These are phyloP conservation scores for Hippoglossus stenolepis DNA, from an alignment of 2,113 vertebrate species.

Conservation along the genomic window DNA sequence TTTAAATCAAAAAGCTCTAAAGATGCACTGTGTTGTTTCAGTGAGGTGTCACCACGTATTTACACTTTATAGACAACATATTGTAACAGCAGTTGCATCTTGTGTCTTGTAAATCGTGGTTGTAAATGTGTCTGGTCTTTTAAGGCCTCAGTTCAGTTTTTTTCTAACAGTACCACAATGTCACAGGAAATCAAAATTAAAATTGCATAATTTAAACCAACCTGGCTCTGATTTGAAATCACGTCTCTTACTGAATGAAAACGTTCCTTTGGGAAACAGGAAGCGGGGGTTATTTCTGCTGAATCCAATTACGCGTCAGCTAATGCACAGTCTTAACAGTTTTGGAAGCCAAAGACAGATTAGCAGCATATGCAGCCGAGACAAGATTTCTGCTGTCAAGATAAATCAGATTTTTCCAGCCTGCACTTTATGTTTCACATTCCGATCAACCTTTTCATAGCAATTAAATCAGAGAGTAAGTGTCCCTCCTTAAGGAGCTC, in stretches of 20 bases:
- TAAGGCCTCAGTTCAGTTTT: too few species aligned
- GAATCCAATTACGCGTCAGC: conserved; percentile 79
- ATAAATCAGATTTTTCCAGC: conserved; percentile 42
- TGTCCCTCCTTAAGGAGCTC: conserved; percentile 32
- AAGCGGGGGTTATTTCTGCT: conserved; percentile 73
- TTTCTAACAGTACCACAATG: too few species aligned
- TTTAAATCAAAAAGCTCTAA: too few species aligned
- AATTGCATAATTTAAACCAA: neutral
- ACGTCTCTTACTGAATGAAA: conserved; percentile 25
- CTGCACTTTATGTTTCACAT: conserved; percentile 29
- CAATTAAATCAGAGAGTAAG: conserved; percentile 14
- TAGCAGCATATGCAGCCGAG: conserved; percentile 68
- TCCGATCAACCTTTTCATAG: conserved; percentile 34
- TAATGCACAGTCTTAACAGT: conserved; percentile 66
- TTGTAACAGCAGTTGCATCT: too few species aligned
- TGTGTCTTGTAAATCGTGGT: too few species aligned
- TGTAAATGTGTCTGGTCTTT: too few species aligned
- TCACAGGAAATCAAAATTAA: too few species aligned
- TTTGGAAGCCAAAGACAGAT: conserved; percentile 70
- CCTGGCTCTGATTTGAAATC: conserved; percentile 13
- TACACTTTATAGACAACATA: too few species aligned
- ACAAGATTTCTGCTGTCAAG: conserved; percentile 32
- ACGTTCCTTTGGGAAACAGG: conserved; percentile 42
- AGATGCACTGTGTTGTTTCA: too few species aligned
- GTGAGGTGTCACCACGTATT: too few species aligned